Evolutionary conservation across 1,140 invertebrate genomes (phyloP).

Genomic region (Agrypnia vestita): DNA sequence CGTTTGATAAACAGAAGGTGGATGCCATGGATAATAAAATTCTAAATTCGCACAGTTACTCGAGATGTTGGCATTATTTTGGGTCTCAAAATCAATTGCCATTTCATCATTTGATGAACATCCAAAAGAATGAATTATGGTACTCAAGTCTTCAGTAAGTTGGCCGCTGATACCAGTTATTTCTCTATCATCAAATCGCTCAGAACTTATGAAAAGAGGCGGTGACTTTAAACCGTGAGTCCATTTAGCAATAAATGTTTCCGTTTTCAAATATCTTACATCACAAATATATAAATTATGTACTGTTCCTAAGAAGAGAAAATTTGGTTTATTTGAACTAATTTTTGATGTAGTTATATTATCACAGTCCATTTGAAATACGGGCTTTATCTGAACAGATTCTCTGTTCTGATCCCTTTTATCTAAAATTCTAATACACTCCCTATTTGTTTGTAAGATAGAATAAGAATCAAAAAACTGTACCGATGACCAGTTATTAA

Average conservation of each 20-base stretch:
- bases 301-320: conserved; percentile 35
- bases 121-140: conserved; percentile 44
- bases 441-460: conserved; percentile 35
- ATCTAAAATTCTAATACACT: conserved; percentile 46
- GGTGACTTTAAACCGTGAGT: conserved; percentile 49
- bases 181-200: conserved; percentile 39
- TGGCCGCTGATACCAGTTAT: conserved; percentile 41
- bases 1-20: conserved; percentile 40
- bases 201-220: conserved; percentile 43
- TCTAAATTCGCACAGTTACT: background rate
- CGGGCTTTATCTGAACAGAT: background rate
- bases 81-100: background rate
- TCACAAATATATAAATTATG: conserved; percentile 54
- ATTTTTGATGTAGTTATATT: conserved; percentile 43
- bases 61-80: background rate
- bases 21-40: conserved; percentile 44
- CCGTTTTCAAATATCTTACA: conserved; percentile 41
- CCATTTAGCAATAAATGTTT: conserved; percentile 46
- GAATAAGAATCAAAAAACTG: conserved; percentile 36
- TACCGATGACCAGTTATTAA: conserved; percentile 53
- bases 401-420: conserved; percentile 16
- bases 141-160: conserved; percentile 22
- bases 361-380: conserved; percentile 49
- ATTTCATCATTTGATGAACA: background rate
- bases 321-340: conserved; percentile 20